Base-by-base conservation (phyloP, 2,888 invertebrate species). In the Melitaea athalia region DNA sequence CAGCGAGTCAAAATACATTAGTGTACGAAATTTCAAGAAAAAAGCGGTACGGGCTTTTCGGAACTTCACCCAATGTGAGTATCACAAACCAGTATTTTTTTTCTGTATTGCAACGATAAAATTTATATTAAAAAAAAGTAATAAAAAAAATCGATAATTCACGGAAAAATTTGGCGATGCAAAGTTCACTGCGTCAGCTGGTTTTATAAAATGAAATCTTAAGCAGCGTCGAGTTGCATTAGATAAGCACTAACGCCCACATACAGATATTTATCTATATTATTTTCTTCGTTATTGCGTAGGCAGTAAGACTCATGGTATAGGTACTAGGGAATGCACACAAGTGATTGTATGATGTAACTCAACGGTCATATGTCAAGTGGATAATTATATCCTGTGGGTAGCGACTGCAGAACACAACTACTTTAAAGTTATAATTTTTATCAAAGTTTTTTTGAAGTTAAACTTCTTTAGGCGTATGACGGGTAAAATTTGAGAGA, bases 301-400 rank as follows among this genome's bases (percentile, higher is more conserved):
- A 42, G 11, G 24, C 42, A 31, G 59, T 60, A 60, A 45, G 31
- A 55, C 15, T 64, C 43, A 60, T 8, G 4, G 38, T 38, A 43
- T 17, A 10, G 8, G n/a, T 47, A 24, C 24, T 24, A 45, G 3
- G 24, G 5, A n/a, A 33, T 38, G 17, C n/a, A 38, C 24, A 14
- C 3, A 57, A 38, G 33, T 15, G 31, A 64, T 69, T 71, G 52
- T 70, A 69, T 75, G 66, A 75, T 68, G 64, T 62, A 72, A 73
- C 59, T 50, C 45, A 50, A 45, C 67, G 72, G 75, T 76, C 75
- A 73, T 55, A 75, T 71, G 77, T 76, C 77, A 78, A 78, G 76
- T 75, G 78, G 64, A 75, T 76, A 75, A 78, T 75, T 75, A 71
- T 66, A 73, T 77, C 77, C 76, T 75, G 74, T 67, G 49, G n/a